Conservation (phyloP, 1,140 invertebrate species). For the Hormaphis cornu region DNA sequence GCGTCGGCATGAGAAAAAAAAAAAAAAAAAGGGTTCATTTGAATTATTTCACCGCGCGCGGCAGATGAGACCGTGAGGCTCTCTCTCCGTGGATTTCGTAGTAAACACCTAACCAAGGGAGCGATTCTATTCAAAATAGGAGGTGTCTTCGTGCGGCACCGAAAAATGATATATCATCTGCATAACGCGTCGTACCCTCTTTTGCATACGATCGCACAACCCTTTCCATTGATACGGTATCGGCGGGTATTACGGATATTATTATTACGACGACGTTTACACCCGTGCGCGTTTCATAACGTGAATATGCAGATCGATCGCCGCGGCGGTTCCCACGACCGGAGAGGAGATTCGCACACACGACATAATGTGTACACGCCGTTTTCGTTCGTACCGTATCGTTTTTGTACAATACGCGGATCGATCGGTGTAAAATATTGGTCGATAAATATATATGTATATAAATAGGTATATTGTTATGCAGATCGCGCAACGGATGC, state of each 20-base stretch:
- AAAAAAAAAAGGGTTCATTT: conserved; percentile 32
- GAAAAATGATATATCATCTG: conserved; percentile 29
- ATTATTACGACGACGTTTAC: not conserved
- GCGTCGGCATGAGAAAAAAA: conserved; percentile 28
- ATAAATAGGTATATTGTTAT: too few species aligned
- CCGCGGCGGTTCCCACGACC: conserved; percentile 30
- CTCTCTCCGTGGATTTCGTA: conserved; percentile 24
- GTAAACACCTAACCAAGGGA: conserved; percentile 18
- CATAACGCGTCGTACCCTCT: conserved; percentile 24
- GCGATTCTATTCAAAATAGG: conserved; percentile 31
- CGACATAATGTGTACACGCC: not conserved
- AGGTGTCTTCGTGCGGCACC: conserved; percentile 6
- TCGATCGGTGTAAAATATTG: too few species aligned
- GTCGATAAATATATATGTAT: not conserved
- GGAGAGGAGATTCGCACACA: not conserved
- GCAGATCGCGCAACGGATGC: not conserved
- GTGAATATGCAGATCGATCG: conserved; percentile 28
- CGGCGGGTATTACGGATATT: conserved; percentile 13
- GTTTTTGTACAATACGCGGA: too few species aligned
- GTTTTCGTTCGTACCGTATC: not conserved
- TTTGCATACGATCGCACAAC: conserved; percentile 20
- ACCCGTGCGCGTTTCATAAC: not conserved
- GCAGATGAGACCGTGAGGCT: conserved; percentile 25
- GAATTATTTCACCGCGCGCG: conserved; percentile 29
- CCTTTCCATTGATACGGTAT: conserved; percentile 25